Conservation (phyloP, 2,888 invertebrate genomes). For the Leptarthrus brevirostris region DNA sequence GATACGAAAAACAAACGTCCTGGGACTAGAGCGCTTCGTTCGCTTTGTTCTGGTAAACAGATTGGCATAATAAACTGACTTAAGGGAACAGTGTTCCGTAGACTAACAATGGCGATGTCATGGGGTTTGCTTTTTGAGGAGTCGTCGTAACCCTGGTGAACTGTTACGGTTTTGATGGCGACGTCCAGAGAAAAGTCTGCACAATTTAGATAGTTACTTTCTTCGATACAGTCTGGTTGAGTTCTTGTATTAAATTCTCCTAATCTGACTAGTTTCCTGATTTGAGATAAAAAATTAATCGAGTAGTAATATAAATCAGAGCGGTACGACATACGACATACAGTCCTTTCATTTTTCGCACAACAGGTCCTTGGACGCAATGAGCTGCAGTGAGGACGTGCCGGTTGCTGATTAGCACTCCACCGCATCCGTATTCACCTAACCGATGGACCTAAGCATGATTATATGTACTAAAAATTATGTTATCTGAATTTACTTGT, state of each 20-base stretch:
- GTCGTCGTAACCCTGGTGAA: slow-evolving; percentile 73
- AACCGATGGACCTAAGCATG: too few relatives aligned
- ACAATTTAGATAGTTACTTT: slow-evolving; percentile 68
- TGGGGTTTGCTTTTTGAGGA: slow-evolving; percentile 69
- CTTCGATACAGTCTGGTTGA: slow-evolving; percentile 72
- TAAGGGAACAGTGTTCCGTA: slow-evolving; percentile 62
- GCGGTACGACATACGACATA: slow-evolving; percentile 66
- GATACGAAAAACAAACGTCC: slow-evolving; percentile 71
- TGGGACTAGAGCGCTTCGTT: slow-evolving; percentile 63
- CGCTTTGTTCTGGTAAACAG: slow-evolving; percentile 67
- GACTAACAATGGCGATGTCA: slow-evolving; percentile 70
- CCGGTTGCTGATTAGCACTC: slow-evolving; percentile 71
- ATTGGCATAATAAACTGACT: slow-evolving; percentile 73
- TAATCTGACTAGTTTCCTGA: slow-evolving; percentile 69
- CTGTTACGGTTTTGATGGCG: slow-evolving; percentile 71
- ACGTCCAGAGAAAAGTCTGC: slow-evolving; percentile 75
- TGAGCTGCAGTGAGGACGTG: slow-evolving; percentile 75
- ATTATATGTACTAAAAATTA: too few relatives aligned
- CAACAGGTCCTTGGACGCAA: slow-evolving; percentile 70
- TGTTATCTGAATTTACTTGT: slow-evolving; percentile 68
- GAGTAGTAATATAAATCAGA: too few relatives aligned
- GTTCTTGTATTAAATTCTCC: slow-evolving; percentile 76
- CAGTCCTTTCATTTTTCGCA: slow-evolving; percentile 69
- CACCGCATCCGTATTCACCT: slow-evolving; percentile 73
- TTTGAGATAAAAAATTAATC: not conserved